Evolutionary conservation across 1,140 invertebrate genomes (phyloP).

Genomic region (Oreohelix idahoensis): DNA sequence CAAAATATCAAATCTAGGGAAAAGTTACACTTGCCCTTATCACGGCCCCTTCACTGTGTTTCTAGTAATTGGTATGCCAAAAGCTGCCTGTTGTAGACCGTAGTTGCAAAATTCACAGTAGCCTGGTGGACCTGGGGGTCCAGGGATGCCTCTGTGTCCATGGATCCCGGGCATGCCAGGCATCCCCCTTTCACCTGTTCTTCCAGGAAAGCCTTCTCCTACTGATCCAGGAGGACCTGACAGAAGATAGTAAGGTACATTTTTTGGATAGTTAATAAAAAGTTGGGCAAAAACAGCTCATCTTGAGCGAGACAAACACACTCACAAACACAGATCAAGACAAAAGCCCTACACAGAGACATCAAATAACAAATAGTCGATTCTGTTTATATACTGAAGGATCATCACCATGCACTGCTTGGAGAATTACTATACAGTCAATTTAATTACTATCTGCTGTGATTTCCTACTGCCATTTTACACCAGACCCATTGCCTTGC

Average conservation of each 20-base stretch:
- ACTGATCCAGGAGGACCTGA: conserved; percentile 62
- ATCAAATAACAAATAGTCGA: no score
- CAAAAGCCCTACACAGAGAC: no score
- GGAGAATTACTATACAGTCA: no score
- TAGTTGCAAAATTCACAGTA: conserved; percentile 45
- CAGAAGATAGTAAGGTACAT: not conserved
- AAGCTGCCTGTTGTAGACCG: not conserved
- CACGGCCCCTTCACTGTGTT: conserved; percentile 29
- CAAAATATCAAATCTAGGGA: no score
- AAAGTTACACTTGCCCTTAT: no score
- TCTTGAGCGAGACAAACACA: not conserved
- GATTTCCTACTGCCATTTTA: no score
- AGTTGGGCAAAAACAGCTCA: no score
- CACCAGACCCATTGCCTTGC: no score
- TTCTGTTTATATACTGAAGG: no score
- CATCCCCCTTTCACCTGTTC: conserved; percentile 60
- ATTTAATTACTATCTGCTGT: no score
- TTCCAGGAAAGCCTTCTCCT: conserved; percentile 60
- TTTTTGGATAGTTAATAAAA: not conserved
- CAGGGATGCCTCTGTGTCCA: conserved; percentile 59
- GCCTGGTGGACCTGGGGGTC: conserved; percentile 63
- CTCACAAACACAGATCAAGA: not conserved
- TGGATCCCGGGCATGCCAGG: conserved; percentile 58
- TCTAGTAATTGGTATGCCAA: not conserved
- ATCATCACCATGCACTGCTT: no score